Evolutionary conservation across 2,113 vertebrate species (phyloP), one percentile per base, ranked within the genome.

Genomic region (Tautogolabrus adspersus): DNA sequence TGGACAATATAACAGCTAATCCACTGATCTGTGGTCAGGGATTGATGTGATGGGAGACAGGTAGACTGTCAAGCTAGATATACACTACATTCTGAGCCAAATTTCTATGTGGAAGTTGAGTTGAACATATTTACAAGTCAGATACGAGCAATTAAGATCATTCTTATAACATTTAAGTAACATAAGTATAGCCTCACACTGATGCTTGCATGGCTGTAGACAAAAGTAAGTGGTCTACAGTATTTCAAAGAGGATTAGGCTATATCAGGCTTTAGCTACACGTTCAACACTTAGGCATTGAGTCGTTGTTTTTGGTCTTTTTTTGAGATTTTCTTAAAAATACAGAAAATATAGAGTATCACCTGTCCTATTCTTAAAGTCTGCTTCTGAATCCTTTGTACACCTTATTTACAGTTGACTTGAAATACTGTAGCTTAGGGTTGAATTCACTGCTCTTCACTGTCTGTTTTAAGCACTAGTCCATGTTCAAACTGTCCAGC

Each of bases 361-460:
- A n/a, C 19, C 15, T 40, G 13, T 13, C 16, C 21, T 62, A 3
- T 37, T 0, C 15, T 57, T 62, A 23, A 22, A 37, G 49, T 47
- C 15, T 46, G 2, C 23, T 44, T 52, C 51, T 11, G 12, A 67
- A 37, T 52, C 30, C 40, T 44, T n/a, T 18, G 44, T 56, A 15
- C 19, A 11, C 12, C 47, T 63, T 60, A 76, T 11, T 34, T 64
- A 71, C 75, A 77, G 83, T 81, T 73, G 38, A 54, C 6, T 6
- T 34, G 46, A 67, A 49, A 47, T n/a, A 11, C 42, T 34, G 19
- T 61, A 51, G 56, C 40, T 70, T 76, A 79, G 11, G 38, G 55
- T 54, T 46, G 67, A 73, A 49, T 73, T 57, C 61, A 69, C 61
- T 23, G 49, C 10, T 55, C 19, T 51, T 49, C 46, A 60, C 8